Evolutionary conservation across 2,888 invertebrate genomes (phyloP).

Genomic region (Pterostichus madidus): DNA sequence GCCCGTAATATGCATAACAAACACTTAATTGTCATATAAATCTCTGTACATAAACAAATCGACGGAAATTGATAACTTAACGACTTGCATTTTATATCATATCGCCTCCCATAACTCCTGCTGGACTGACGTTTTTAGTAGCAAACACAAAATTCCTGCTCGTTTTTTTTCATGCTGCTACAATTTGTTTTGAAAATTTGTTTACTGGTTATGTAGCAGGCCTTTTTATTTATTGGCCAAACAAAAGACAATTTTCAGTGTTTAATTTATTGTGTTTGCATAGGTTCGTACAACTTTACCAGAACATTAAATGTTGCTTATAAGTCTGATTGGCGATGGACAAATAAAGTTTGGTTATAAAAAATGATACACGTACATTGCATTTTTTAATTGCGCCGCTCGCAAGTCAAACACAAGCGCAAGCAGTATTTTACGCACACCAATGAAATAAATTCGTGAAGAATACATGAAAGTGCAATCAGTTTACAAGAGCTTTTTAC

Average conservation of each 20-base stretch:
- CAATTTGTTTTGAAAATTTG: conserved; percentile 28
- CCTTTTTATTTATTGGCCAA: not conserved
- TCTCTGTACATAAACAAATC: conserved; percentile 60
- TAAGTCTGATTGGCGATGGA: conserved; percentile 17
- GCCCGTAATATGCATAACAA: conserved; percentile 59
- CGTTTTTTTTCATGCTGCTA: conserved; percentile 5
- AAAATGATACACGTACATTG: conserved; percentile 35
- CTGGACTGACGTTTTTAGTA: conserved; percentile 48
- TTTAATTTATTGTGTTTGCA: conserved; percentile 7
- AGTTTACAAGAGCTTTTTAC: conserved; percentile 49
- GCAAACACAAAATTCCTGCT: conserved; percentile 47
- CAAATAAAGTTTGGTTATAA: conserved; percentile 47
- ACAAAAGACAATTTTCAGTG: not conserved
- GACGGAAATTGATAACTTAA: conserved; percentile 60
- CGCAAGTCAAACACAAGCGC: conserved; percentile 14
- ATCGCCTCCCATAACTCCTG: conserved; percentile 40
- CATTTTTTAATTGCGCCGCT: conserved; percentile 53
- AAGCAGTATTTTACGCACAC: conserved; percentile 52
- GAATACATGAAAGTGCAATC: conserved; percentile 62
- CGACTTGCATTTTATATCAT: conserved; percentile 53
- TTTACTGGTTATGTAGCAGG: not conserved
- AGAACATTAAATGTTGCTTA: not conserved
- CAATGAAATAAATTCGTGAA: conserved; percentile 48
- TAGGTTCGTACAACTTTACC: not conserved
- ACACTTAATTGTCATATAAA: conserved; percentile 61